A percentile compares a stretch with the other conserved stretches of the same genome.
Evolutionary conservation across 2,113 vertebrate genomes (phyloP).

Genomic region (Calidris pugnax): DNA sequence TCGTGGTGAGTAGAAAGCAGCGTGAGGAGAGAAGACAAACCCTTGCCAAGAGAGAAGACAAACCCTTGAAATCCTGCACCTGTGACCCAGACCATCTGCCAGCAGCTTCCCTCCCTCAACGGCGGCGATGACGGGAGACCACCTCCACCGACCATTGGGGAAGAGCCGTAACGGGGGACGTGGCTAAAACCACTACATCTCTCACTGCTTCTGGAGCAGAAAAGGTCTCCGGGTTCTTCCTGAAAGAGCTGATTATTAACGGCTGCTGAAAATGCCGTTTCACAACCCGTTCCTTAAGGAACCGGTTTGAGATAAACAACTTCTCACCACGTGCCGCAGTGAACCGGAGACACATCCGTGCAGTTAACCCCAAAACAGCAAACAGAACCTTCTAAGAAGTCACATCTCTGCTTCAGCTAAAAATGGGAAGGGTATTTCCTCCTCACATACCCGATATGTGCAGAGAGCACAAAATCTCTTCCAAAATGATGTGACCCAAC

Average conservation of each 20-base stretch:
- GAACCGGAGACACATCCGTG: not conserved
- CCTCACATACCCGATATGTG: rapidly evolving
- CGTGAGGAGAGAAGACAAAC: not conserved
- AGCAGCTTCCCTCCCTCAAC: not conserved
- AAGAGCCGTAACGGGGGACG: not conserved
- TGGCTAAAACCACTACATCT: rapidly evolving
- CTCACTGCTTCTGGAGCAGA: not conserved
- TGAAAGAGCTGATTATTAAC: rapidly evolving
- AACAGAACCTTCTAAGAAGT: not conserved
- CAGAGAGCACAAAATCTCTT: rapidly evolving
- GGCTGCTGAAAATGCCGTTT: not conserved
- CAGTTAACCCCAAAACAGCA: not conserved
- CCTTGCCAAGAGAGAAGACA: not conserved
- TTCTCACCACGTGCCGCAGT: rapidly evolving
- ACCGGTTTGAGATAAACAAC: not conserved
- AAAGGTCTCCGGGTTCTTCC: not conserved
- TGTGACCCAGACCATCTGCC: not conserved
- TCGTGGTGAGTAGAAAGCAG: not conserved
- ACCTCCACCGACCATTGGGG: rapidly evolving
- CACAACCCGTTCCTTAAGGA: not conserved
- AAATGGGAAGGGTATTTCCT: not conserved
- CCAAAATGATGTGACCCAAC: rapidly evolving
- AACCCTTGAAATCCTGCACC: not conserved
- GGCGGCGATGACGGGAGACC: not conserved
- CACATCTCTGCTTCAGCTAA: not conserved